Evolutionary conservation across 2,113 vertebrate genomes (phyloP).

Genomic region (Dicaeum eximium): DNA sequence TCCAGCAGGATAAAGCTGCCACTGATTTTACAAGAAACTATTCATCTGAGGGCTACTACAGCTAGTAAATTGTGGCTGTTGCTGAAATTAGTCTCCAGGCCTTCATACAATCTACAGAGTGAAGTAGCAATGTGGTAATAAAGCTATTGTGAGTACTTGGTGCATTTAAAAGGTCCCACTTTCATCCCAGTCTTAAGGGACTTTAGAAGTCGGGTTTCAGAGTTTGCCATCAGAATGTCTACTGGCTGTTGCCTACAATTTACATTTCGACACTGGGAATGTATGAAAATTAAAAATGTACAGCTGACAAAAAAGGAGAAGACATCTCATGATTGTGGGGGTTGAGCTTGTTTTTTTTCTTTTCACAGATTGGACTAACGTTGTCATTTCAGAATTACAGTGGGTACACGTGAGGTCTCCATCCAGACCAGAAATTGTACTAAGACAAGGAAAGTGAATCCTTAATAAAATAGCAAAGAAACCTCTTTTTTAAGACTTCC

Average conservation of each 20-base stretch:
- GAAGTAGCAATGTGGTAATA: constrained; percentile 68
- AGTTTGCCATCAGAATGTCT: constrained; percentile 45
- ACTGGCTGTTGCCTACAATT: not conserved
- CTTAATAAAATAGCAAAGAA: not conserved
- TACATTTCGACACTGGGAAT: constrained; percentile 8
- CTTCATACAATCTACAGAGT: constrained; percentile 69
- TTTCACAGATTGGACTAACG: not conserved
- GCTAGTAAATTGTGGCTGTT: constrained; percentile 79
- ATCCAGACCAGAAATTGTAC: not conserved
- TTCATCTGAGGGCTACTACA: constrained; percentile 81
- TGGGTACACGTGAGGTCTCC: not conserved
- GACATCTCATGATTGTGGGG: not conserved
- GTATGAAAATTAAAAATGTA: constrained; percentile 43
- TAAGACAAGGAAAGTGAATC: not conserved
- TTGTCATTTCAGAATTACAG: not conserved
- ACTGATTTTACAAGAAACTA: constrained; percentile 85
- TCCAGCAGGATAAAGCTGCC: constrained; percentile 80
- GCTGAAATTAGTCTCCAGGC: constrained; percentile 79
- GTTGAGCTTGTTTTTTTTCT: not conserved
- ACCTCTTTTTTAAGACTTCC: fast-evolving
- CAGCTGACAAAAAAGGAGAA: not conserved
- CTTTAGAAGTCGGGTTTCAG: constrained; percentile 53
- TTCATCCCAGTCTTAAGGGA: constrained; percentile 57
- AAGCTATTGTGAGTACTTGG: constrained; percentile 73
- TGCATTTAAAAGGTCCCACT: constrained; percentile 69